phyloP scores from a whole-genome alignment of 2,888 invertebrate genomes.

The Orthonevra nobilis region DNA sequence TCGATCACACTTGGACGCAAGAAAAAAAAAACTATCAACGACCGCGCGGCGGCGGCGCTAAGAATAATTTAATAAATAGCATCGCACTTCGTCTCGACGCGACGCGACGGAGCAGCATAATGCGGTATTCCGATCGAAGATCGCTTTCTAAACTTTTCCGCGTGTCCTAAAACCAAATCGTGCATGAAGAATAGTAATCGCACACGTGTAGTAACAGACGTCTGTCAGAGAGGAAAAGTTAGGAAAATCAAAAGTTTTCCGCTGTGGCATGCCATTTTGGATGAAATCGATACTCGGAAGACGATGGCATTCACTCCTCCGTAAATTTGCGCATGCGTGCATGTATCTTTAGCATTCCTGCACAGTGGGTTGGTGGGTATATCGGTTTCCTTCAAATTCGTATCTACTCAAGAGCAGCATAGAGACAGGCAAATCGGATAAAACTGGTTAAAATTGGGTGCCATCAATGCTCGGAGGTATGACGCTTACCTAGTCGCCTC shows the following conservation, averaged over 20 bases:
- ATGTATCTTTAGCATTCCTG: neutral
- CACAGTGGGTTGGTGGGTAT: constrained; percentile 40
- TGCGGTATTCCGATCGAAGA: constrained; percentile 31
- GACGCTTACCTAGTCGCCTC: neutral
- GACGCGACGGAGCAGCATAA: too few relatives aligned
- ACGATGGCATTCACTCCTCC: constrained; percentile 26
- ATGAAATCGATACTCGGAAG: constrained; percentile 34
- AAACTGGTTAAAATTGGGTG: constrained; percentile 51
- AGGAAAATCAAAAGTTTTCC: constrained; percentile 42
- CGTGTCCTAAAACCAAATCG: constrained; percentile 40
- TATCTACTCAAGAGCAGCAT: neutral
- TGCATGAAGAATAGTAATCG: constrained; percentile 22
- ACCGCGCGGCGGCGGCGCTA: too few relatives aligned
- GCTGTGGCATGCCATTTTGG: constrained; percentile 23
- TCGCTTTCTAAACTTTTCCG: constrained; percentile 55
- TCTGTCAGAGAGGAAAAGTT: constrained; percentile 45
- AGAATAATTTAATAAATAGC: too few relatives aligned
- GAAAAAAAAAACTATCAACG: constrained; percentile 32
- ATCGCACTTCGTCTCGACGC: too few relatives aligned
- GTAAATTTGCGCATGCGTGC: constrained; percentile 23
- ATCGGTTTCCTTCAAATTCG: constrained; percentile 27
- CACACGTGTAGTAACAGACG: neutral
- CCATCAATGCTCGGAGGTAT: constrained; percentile 5
- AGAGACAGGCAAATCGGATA: constrained; percentile 18
- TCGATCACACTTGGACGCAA: neutral